These are phyloP conservation scores for Ectemnius cavifrons DNA, from an alignment of 2,888 invertebrate species.

Conservation along the genomic window DNA sequence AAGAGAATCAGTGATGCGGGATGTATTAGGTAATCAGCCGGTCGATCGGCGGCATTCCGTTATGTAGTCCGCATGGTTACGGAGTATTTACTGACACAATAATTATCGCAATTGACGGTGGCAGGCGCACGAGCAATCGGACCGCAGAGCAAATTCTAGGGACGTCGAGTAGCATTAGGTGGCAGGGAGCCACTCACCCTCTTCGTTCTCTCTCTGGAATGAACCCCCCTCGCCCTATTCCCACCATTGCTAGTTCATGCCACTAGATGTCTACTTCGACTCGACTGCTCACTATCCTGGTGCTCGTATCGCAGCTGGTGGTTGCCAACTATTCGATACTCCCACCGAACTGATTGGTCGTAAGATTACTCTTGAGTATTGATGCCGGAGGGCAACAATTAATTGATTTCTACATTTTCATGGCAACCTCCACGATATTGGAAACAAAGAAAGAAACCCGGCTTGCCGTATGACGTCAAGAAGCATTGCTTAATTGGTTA, in stretches of 20 bases:
- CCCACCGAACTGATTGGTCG: too few relatives aligned
- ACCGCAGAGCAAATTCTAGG: conserved; percentile 74
- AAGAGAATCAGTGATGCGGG: conserved; percentile 48
- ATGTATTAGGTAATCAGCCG: conserved; percentile 39
- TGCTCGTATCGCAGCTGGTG: too few relatives aligned
- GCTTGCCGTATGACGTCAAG: too few relatives aligned
- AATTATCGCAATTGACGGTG: conserved; percentile 75
- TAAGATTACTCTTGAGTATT: too few relatives aligned
- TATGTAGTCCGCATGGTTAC: conserved; percentile 55
- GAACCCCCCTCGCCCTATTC: not conserved
- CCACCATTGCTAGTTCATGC: conserved; percentile 14
- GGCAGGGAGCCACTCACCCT: conserved; percentile 36
- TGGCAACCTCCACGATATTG: too few relatives aligned
- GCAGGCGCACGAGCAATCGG: conserved; percentile 70
- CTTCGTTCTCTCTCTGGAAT: conserved; percentile 1
- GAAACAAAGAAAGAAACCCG: too few relatives aligned
- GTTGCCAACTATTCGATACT: too few relatives aligned
- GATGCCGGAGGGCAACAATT: too few relatives aligned
- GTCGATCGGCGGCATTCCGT: conserved; percentile 45
- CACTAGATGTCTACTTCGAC: conserved; percentile 16
- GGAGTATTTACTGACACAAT: conserved; percentile 75
- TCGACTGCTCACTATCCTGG: conserved; percentile 16
- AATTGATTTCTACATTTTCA: too few relatives aligned
- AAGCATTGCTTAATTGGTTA: too few relatives aligned
- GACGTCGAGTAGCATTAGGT: conserved; percentile 66